Evolutionary conservation across 1,140 invertebrate genomes (phyloP).

Genomic region (Luehdorfia chinensis): DNA sequence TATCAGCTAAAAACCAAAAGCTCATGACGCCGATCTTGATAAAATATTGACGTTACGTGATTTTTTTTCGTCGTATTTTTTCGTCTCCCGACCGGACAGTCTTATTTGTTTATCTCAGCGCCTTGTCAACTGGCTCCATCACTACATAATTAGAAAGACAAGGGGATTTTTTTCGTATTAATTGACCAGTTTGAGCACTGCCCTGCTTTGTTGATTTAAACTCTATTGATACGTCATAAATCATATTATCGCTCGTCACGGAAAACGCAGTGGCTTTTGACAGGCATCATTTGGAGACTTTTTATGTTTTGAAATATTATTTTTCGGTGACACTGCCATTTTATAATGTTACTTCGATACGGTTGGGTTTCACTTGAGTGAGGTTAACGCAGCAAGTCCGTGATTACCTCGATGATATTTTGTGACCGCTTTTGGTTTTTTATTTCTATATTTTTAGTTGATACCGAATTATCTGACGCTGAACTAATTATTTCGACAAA

Average conservation of each 20-base stretch:
- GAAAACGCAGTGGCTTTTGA: conserved; percentile 22
- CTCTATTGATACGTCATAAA: conserved; percentile 9
- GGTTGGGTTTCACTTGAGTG: neutral
- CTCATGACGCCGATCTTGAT: conserved; percentile 33
- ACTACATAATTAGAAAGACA: conserved; percentile 59
- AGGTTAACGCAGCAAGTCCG: neutral
- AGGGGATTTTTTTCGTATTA: conserved; percentile 53
- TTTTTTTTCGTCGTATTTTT: conserved; percentile 33
- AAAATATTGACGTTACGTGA: conserved; percentile 42
- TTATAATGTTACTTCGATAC: conserved; percentile 20
- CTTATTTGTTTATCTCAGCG: conserved; percentile 59
- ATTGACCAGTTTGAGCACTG: conserved; percentile 32
- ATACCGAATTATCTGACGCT: too few species aligned
- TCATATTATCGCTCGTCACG: conserved; percentile 10
- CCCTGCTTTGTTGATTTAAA: conserved; percentile 1
- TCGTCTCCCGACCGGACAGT: conserved; percentile 38
- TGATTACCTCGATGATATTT: conserved; percentile 2
- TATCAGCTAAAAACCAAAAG: conserved; percentile 14
- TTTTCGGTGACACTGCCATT: conserved; percentile 57
- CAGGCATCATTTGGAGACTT: conserved; percentile 32
- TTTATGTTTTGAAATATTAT: conserved; percentile 52
- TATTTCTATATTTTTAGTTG: too few species aligned
- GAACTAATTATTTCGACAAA: too few species aligned
- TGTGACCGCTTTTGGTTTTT: neutral
- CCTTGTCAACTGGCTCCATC: conserved; percentile 58